Percentiles rank a stretch among this genome's conserved stretches.
Conservation (phyloP, 1,140 invertebrate species). For the Aphidius gifuensis region DNA sequence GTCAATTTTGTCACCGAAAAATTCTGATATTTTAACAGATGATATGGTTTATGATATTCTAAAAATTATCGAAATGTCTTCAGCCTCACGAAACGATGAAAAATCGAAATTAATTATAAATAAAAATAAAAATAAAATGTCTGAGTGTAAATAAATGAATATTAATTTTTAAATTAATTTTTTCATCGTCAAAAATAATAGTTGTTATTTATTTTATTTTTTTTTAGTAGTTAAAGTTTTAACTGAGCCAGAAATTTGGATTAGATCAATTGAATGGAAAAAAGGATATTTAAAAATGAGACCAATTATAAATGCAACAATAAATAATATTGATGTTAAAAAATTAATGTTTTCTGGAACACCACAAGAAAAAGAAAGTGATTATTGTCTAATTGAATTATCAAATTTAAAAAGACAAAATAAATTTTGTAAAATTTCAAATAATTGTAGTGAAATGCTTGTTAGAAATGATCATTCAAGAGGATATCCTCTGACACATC, state of each 20-base stretch:
- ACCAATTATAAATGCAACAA: background rate
- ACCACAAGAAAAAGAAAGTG: conserved; percentile 42
- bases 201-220: background rate
- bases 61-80: conserved; percentile 13
- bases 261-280: conserved; percentile 33
- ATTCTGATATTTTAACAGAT: conserved; percentile 12
- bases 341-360: conserved; percentile 34
- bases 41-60: conserved; percentile 6
- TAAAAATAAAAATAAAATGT: conserved; percentile 6
- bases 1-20: conserved; percentile 15
- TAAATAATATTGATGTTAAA: conserved; percentile 16
- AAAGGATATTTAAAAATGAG: background rate
- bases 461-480: conserved; percentile 28
- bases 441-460: conserved; percentile 33
- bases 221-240: conserved; percentile 23
- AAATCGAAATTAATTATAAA: background rate
- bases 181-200: background rate
- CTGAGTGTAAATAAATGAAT: background rate
- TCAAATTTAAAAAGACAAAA: conserved; percentile 25
- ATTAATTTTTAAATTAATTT: background rate
- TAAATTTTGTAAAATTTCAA: conserved; percentile 18
- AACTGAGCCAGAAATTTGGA: conserved; percentile 35
- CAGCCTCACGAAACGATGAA: background rate
- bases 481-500: conserved; percentile 48
- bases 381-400: conserved; percentile 39